Percentiles rank a stretch among this genome's conserved stretches.
Evolutionary conservation across 2,888 invertebrate species (phyloP).

Genomic region (Polyommatus iphigenia): DNA sequence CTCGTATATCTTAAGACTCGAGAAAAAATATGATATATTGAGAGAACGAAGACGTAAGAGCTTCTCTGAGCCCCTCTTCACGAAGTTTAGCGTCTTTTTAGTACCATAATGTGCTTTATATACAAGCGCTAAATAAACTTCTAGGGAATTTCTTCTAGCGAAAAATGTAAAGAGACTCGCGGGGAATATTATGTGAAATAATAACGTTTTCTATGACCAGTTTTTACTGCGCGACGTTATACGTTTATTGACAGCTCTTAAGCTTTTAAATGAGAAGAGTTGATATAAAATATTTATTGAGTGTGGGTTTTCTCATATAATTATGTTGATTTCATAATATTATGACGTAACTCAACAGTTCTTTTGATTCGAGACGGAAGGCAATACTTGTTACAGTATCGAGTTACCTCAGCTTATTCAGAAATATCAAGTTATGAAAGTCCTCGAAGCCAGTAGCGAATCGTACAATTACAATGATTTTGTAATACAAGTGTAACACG

Average conservation of each 20-base stretch:
- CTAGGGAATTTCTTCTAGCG: conserved; percentile 32
- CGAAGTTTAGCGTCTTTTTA: conserved; percentile 68
- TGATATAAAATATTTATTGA: not conserved
- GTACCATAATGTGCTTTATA: conserved; percentile 42
- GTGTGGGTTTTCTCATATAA: not conserved
- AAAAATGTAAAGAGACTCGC: conserved; percentile 10
- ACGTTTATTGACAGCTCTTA: conserved; percentile 1
- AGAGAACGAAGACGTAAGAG: conserved; percentile 73
- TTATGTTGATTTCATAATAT: not conserved
- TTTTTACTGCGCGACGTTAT: not conserved
- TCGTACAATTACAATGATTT: not conserved
- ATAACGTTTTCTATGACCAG: not conserved
- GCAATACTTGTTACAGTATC: not conserved
- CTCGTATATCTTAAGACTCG: conserved; percentile 70
- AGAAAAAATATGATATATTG: conserved; percentile 79
- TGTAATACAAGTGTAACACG: conserved; percentile 12
- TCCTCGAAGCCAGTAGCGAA: not conserved
- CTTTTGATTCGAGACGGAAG: not conserved
- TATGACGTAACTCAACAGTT: not conserved
- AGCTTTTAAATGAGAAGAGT: not conserved
- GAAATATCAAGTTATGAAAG: not conserved
- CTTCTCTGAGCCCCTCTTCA: conserved; percentile 64
- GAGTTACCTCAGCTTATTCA: not conserved
- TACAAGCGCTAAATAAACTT: conserved; percentile 33
- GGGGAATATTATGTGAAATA: conserved; percentile 3